These are phyloP conservation scores for Apoderus coryli DNA, from an alignment of 2,888 invertebrate species.

Conservation along the genomic window DNA sequence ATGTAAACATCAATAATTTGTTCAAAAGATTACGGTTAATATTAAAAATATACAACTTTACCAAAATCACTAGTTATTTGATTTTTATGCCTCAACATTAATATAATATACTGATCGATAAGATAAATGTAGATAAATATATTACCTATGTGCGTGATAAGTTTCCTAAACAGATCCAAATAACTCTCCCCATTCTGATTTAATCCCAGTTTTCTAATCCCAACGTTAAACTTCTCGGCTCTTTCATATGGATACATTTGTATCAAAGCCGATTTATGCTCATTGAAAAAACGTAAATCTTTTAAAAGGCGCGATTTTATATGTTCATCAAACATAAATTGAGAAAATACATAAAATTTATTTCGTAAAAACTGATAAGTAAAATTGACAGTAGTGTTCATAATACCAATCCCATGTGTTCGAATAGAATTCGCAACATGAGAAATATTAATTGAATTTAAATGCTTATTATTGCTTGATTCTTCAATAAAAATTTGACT, in stretches of 20 bases:
- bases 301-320: conserved; percentile 88
- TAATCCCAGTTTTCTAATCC: conserved; percentile 74
- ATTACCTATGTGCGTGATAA: conserved; percentile 83
- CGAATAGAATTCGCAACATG: conserved; percentile 95
- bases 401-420: conserved; percentile 92
- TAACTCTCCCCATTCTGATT: conserved; percentile 73
- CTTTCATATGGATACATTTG: conserved; percentile 74
- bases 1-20: too few relatives aligned
- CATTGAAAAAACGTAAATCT: conserved; percentile 71
- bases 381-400: conserved; percentile 49
- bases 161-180: conserved; percentile 81
- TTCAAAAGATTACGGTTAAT: too few relatives aligned
- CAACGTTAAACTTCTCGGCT: conserved; percentile 87
- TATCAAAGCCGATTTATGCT: conserved; percentile 48
- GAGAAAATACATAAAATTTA: conserved; percentile 88
- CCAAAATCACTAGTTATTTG: too few relatives aligned
- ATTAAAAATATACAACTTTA: too few relatives aligned
- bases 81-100: too few relatives aligned
- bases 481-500: conserved; percentile 93
- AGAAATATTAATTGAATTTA: conserved; percentile 88
- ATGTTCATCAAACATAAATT: conserved; percentile 95
- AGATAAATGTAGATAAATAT: too few relatives aligned
- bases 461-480: conserved; percentile 78
- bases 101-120: too few relatives aligned
- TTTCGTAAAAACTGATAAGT: conserved; percentile 88